Evolutionary conservation across 92 coral and sea anemone species (phyloP).

Genomic region (Montipora capitata): DNA sequence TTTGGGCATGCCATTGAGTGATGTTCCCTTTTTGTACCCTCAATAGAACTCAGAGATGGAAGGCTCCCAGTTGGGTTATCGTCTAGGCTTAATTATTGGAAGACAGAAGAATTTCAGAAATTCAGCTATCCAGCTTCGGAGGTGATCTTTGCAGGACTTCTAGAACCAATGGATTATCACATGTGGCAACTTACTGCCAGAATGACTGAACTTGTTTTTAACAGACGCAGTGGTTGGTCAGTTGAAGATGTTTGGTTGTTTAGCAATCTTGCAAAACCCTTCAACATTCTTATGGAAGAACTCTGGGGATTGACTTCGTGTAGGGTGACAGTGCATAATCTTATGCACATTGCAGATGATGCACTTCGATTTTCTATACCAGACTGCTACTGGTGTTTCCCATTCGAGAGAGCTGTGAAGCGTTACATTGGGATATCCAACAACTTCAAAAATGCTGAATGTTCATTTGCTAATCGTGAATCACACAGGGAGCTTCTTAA

Average conservation of each 20-base stretch:
- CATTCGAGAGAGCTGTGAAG: constrained; percentile 70
- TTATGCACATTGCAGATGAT: constrained; percentile 53
- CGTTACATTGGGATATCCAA: constrained; percentile 43
- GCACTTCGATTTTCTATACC: constrained; percentile 25
- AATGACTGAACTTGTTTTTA: constrained; percentile 42
- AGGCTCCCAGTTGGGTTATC: constrained; percentile 34
- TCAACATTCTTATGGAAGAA: constrained; percentile 50
- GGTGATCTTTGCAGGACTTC: constrained; percentile 59
- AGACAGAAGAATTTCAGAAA: constrained; percentile 49
- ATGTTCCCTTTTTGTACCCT: background rate
- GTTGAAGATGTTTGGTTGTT: constrained; percentile 41
- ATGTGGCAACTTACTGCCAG: constrained; percentile 37
- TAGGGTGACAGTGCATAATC: constrained; percentile 56
- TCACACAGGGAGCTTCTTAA: constrained; percentile 43
- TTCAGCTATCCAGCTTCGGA: constrained; percentile 61
- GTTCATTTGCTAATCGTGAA: constrained; percentile 53
- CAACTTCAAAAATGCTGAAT: constrained; percentile 60
- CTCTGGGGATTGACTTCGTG: constrained; percentile 33
- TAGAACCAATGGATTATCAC: constrained; percentile 35
- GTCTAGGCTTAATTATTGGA: constrained; percentile 19
- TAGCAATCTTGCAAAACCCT: constrained; percentile 12
- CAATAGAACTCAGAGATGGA: constrained; percentile 39
- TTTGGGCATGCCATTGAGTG: background rate
- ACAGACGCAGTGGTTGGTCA: constrained; percentile 37
- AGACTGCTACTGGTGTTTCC: constrained; percentile 59